Evolutionary conservation across 2,797 vertebrate species (phyloP).

Genomic region (Notolepis coatsorum): DNA sequence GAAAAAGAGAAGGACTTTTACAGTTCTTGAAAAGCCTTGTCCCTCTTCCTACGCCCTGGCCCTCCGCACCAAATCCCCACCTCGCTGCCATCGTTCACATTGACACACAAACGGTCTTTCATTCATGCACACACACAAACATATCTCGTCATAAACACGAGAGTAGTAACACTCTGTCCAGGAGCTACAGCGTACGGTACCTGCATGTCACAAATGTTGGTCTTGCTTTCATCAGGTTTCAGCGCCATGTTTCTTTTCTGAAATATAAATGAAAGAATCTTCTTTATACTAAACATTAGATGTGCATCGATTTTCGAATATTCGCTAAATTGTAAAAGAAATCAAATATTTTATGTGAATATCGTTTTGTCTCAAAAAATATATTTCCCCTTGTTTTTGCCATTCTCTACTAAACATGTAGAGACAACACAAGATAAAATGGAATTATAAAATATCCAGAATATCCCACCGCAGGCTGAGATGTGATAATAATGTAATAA

Average conservation of each 20-base stretch:
- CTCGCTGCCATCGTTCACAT: no score
- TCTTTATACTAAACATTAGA: background rate
- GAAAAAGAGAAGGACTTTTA: no score
- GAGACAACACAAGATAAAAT: no score
- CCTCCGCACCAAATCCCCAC: no score
- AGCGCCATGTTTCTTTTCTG: constrained; percentile 90
- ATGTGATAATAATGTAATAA: background rate
- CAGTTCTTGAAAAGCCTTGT: no score
- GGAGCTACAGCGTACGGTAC: constrained; percentile 50
- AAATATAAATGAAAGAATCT: constrained; percentile 53
- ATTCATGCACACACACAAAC: no score
- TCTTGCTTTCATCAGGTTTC: constrained; percentile 89
- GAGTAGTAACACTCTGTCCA: background rate
- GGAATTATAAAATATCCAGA: no score
- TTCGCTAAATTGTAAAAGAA: background rate
- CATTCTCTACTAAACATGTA: background rate
- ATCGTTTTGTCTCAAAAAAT: no score
- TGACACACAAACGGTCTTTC: no score
- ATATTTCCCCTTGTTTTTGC: background rate
- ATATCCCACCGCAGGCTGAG: no score
- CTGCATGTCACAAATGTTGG: constrained; percentile 83
- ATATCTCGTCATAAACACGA: no score
- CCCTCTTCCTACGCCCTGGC: no score
- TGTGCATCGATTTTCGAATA: background rate
- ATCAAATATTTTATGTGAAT: background rate